Evolutionary conservation across 2,113 vertebrate species (phyloP).

Genomic region (Halcyon senegalensis): DNA sequence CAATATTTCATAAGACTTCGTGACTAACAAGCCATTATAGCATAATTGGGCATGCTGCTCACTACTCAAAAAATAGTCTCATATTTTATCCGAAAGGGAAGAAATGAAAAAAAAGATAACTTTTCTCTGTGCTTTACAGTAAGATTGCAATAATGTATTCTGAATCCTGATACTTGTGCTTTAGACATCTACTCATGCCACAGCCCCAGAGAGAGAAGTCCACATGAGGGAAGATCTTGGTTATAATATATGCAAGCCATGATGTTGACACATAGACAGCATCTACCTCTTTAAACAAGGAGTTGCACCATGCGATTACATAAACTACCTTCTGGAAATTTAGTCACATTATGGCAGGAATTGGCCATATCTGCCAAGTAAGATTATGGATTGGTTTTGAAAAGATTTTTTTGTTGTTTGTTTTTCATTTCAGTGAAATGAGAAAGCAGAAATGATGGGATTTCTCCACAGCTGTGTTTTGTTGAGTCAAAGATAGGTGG

Average conservation of each 20-base stretch:
- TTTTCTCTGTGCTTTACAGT: not conserved
- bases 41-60: not conserved
- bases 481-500: fast-evolving
- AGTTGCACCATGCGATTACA: not conserved
- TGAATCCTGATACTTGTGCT: not conserved
- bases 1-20: not conserved
- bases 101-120: not conserved
- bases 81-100: not conserved
- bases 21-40: not conserved
- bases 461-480: not conserved
- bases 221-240: not conserved
- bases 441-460: not conserved
- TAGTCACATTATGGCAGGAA: not conserved
- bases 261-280: not conserved
- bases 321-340: not conserved
- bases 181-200: not conserved
- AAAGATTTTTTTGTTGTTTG: not conserved
- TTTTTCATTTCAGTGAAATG: not conserved
- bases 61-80: not conserved
- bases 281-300: not conserved
- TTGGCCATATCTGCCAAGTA: not conserved
- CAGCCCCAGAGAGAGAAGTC: not conserved
- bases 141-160: not conserved
- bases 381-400: not conserved
- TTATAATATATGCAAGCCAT: not conserved